A percentile compares a stretch with the other conserved stretches of the same genome.
Evolutionary conservation across 2,797 vertebrate species (phyloP).

Genomic region (Gallinago solitaria): DNA sequence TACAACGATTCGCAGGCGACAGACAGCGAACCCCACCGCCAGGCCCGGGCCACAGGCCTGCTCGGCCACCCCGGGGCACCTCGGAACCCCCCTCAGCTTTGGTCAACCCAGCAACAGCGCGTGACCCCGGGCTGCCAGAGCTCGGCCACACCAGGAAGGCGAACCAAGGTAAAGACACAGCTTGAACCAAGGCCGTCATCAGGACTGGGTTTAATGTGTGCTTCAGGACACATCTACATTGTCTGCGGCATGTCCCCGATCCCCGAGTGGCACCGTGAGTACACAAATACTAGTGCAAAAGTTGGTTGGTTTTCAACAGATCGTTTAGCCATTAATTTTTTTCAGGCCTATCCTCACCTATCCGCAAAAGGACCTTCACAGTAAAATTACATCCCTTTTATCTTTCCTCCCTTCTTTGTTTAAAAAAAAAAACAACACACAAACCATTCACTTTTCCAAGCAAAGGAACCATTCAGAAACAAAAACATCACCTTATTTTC

Average conservation of each 20-base stretch:
- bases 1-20: rapidly evolving
- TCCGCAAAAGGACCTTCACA: neutral
- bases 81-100: rapidly evolving
- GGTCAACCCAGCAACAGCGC: rapidly evolving
- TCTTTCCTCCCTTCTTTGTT: neutral
- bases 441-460: neutral
- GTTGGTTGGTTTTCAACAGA: neutral
- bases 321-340: neutral
- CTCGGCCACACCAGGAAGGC: neutral
- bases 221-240: neutral
- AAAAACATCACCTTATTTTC: neutral
- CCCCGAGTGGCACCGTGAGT: neutral
- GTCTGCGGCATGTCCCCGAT: rapidly evolving
- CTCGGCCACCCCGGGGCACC: neutral
- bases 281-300: neutral
- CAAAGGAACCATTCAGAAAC: neutral
- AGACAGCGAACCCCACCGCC: neutral
- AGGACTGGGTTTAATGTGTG: neutral
- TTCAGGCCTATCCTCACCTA: neutral
- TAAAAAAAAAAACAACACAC: neutral
- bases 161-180: rapidly evolving
- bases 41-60: too few relatives aligned
- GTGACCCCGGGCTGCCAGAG: rapidly evolving
- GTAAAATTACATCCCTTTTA: neutral
- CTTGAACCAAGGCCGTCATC: neutral